Percentiles rank a stretch among this genome's conserved stretches.
Conservation (phyloP, 2,888 invertebrate species). For the Cyclophora punctaria region DNA sequence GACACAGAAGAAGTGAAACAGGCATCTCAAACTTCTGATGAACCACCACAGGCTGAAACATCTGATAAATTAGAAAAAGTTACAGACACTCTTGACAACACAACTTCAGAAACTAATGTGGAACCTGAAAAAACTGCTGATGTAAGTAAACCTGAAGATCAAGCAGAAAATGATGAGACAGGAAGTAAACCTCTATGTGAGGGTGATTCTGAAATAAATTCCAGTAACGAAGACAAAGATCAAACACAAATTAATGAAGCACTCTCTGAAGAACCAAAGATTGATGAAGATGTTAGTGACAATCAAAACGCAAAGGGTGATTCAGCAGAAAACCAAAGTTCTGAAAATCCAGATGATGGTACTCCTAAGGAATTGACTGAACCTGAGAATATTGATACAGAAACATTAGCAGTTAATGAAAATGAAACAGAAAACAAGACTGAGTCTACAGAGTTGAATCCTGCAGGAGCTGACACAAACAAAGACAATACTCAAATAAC, state of each 20-base stretch:
- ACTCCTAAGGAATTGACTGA: conserved; percentile 1
- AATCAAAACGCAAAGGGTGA: no score
- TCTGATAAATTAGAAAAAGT: conserved; percentile 3
- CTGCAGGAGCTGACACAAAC: not conserved
- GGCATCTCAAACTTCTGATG: not conserved
- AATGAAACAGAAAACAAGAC: not conserved
- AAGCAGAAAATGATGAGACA: not conserved
- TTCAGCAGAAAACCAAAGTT: no score
- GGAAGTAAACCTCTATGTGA: no score
- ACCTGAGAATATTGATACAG: not conserved
- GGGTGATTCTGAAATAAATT: no score
- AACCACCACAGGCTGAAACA: conserved; percentile 6
- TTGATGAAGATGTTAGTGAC: no score
- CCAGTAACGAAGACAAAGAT: no score
- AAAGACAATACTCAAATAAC: conserved; percentile 4
- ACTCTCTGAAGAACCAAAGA: no score
- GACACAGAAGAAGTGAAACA: no score
- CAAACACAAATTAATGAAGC: no score
- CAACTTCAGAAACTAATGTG: conserved; percentile 1
- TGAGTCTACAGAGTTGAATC: not conserved
- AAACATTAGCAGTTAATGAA: conserved; percentile 1
- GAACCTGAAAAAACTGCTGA: conserved; percentile 4
- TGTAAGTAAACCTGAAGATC: not conserved
- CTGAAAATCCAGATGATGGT: not conserved
- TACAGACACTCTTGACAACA: conserved; percentile 1